A percentile compares a stretch with the other conserved stretches of the same genome.
These are phyloP conservation scores for Psilopogon haemacephalus DNA, from an alignment of 2,113 vertebrate genomes.

Conservation along the genomic window DNA sequence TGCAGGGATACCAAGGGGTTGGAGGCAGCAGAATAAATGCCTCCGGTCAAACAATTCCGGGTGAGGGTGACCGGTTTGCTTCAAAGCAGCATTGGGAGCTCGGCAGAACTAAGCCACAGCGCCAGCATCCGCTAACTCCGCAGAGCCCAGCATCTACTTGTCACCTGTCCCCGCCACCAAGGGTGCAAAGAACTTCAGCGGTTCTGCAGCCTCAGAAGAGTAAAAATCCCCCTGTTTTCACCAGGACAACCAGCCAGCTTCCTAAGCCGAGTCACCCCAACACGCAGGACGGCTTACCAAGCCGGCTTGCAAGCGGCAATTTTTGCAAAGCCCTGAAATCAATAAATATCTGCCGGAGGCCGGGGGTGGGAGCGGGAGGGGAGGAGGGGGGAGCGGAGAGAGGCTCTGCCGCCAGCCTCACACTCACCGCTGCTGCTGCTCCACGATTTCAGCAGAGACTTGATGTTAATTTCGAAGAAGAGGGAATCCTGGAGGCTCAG, in stretches of 20 bases:
- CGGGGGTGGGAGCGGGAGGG: background rate
- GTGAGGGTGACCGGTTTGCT: background rate
- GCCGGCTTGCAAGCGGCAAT: background rate
- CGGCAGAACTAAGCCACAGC: background rate
- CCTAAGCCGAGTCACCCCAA: background rate
- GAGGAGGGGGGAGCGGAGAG: too few species aligned
- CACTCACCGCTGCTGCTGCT: slow-evolving; percentile 90
- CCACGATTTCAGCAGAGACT: slow-evolving; percentile 97
- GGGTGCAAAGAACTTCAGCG: slow-evolving; percentile 37
- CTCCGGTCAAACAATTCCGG: background rate
- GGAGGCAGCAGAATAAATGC: background rate
- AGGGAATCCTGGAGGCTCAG: slow-evolving; percentile 95
- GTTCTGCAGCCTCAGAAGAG: background rate
- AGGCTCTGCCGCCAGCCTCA: background rate
- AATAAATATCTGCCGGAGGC: background rate
- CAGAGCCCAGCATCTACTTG: background rate
- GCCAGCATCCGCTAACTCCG: background rate
- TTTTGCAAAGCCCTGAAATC: background rate
- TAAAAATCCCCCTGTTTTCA: fast-evolving
- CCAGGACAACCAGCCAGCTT: background rate
- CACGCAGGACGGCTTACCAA: background rate
- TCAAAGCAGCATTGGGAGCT: background rate
- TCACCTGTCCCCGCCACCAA: background rate
- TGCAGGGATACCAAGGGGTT: background rate
- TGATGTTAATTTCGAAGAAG: slow-evolving; percentile 98